phyloP scores from a whole-genome alignment of 2,888 invertebrate genomes.

The Podotricha telesiphe region DNA sequence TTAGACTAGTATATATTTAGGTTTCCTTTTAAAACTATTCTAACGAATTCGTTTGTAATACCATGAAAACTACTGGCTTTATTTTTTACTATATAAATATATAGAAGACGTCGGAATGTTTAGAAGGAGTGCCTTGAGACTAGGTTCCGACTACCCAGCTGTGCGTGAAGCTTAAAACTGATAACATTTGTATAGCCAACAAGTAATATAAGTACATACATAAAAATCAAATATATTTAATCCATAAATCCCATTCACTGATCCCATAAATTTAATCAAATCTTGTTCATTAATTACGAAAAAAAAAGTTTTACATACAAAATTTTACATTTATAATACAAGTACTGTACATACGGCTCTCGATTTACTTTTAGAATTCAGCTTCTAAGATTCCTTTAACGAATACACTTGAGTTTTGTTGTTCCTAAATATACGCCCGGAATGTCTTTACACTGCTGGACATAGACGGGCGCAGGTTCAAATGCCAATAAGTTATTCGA shows the following conservation, averaged over 20 bases:
- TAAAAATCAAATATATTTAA: too few relatives aligned
- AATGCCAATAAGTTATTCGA: neutral
- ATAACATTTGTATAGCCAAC: too few relatives aligned
- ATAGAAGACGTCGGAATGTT: too few relatives aligned
- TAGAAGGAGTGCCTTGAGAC: too few relatives aligned
- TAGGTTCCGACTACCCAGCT: too few relatives aligned
- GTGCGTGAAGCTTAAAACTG: too few relatives aligned
- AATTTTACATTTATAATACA: neutral
- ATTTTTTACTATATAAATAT: too few relatives aligned
- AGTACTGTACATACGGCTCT: neutral
- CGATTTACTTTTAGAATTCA: slow-evolving; percentile 5
- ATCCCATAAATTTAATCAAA: neutral
- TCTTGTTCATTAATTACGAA: neutral
- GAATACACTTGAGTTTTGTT: slow-evolving; percentile 17
- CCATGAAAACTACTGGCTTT: too few relatives aligned
- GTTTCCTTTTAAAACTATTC: too few relatives aligned
- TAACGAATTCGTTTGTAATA: too few relatives aligned
- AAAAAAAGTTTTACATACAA: neutral
- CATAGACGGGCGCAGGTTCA: neutral
- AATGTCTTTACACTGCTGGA: neutral
- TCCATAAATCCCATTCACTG: too few relatives aligned
- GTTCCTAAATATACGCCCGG: neutral
- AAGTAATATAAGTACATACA: too few relatives aligned
- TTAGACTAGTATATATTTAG: neutral
- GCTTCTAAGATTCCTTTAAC: neutral